Conservation (phyloP, 2,113 vertebrate species). For the Tapirus terrestris region DNA sequence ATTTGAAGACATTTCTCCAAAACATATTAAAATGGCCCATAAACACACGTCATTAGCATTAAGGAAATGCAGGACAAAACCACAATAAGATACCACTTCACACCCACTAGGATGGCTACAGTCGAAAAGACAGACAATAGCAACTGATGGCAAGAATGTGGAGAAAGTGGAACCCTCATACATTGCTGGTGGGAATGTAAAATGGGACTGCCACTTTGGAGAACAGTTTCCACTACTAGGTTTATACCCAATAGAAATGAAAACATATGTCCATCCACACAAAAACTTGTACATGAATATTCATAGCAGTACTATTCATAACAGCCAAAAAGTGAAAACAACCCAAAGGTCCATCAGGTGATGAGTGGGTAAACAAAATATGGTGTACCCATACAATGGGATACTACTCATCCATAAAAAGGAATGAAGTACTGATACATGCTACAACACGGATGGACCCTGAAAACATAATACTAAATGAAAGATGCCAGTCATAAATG, state of each 20-base stretch:
- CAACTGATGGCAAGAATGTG: neutral
- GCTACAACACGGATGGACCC: neutral
- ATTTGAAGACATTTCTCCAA: neutral
- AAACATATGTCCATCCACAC: neutral
- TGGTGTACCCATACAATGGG: neutral
- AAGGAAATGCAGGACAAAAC: neutral
- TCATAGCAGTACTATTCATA: neutral
- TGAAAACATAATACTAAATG: neutral
- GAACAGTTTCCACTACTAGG: neutral
- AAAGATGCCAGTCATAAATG: neutral
- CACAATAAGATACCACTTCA: neutral
- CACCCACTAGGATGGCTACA: too few species aligned
- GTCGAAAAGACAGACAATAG: neutral
- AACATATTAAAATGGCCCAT: neutral
- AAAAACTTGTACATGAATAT: slow-evolving; percentile 21
- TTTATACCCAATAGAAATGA: neutral
- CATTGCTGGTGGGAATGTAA: neutral
- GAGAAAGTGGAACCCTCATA: neutral
- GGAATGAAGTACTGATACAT: neutral
- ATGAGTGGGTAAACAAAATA: neutral
- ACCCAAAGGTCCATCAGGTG: neutral
- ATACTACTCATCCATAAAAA: neutral
- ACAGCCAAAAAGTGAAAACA: neutral
- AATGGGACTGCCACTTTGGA: neutral
- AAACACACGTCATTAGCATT: neutral